Percentiles rank a stretch among this genome's conserved stretches.
These are phyloP conservation scores for Dryococelus australis DNA, from an alignment of 2,888 invertebrate species.

Conservation along the genomic window DNA sequence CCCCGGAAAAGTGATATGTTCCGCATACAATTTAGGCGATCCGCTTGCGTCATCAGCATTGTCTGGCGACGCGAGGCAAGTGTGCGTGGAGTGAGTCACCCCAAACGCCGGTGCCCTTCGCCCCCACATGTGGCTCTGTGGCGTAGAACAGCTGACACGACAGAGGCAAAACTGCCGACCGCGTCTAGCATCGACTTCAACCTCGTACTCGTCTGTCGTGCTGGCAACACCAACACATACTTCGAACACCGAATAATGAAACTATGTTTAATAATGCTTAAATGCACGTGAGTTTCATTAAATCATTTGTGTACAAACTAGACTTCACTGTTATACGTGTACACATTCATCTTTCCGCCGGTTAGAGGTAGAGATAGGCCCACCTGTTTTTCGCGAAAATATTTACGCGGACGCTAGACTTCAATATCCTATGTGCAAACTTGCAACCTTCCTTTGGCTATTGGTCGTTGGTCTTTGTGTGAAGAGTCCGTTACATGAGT, in stretches of 20 bases:
- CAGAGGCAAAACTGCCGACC: not conserved
- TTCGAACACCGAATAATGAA: too few species aligned
- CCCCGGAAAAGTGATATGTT: slow-evolving; percentile 50
- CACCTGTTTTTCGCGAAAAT: too few species aligned
- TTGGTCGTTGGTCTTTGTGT: too few species aligned
- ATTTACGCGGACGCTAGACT: too few species aligned
- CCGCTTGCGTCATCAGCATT: slow-evolving; percentile 48
- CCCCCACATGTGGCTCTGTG: not conserved
- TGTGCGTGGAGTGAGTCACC: slow-evolving; percentile 42
- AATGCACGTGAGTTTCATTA: not conserved
- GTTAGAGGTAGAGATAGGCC: too few species aligned
- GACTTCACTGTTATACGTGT: not conserved
- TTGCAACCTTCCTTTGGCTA: too few species aligned
- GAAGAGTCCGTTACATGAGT: too few species aligned
- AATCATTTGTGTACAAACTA: not conserved
- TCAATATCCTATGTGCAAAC: too few species aligned
- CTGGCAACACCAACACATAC: too few species aligned
- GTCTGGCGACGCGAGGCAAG: slow-evolving; percentile 37
- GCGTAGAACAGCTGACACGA: not conserved
- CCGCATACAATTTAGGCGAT: slow-evolving; percentile 50
- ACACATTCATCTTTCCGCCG: too few species aligned
- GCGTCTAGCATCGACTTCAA: not conserved
- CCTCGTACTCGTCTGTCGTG: too few species aligned
- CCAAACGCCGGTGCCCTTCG: slow-evolving; percentile 28
- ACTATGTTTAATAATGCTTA: too few species aligned